phyloP scores from a whole-genome alignment of 2,888 invertebrate species.

The Chelonus formosanus region DNA sequence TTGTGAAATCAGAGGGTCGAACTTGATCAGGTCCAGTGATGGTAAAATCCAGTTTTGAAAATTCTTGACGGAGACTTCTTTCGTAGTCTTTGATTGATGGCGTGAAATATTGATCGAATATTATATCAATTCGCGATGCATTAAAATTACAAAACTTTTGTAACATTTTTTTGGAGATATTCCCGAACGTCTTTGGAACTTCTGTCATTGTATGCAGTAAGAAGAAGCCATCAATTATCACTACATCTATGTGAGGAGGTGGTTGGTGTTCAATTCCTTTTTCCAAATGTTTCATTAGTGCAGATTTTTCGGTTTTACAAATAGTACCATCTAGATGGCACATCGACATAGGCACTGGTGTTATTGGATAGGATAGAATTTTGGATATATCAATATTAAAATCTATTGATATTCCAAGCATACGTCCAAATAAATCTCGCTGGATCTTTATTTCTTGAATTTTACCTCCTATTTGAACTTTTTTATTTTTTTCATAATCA shows the following conservation, averaged over 20 bases:
- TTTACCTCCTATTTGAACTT: slow-evolving; percentile 32
- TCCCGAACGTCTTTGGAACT: slow-evolving; percentile 30
- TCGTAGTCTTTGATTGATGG: slow-evolving; percentile 41
- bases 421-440: slow-evolving; percentile 36
- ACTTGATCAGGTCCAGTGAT: slow-evolving; percentile 35
- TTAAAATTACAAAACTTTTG: background rate
- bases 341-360: slow-evolving; percentile 25
- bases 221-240: slow-evolving; percentile 38
- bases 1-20: slow-evolving; percentile 34
- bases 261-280: no score
- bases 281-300: no score
- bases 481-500: slow-evolving; percentile 30
- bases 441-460: slow-evolving; percentile 36
- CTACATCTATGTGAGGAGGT: no score
- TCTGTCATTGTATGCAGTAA: slow-evolving; percentile 31
- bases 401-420: slow-evolving; percentile 36
- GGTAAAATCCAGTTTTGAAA: no score
- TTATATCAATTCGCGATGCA: slow-evolving; percentile 15
- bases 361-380: slow-evolving; percentile 29
- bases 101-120: slow-evolving; percentile 36
- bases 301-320: slow-evolving; percentile 23
- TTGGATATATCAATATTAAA: slow-evolving; percentile 26
- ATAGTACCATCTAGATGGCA: slow-evolving; percentile 30
- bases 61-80: slow-evolving; percentile 12
- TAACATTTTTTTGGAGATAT: slow-evolving; percentile 15